Evolutionary conservation across 2,113 vertebrate species (phyloP).

Genomic region (Felis catus): F.catus_Fca126_mat1.0 CM031415.1:184768501-184769000

Average conservation of each 20-base stretch:
- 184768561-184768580: neutral
- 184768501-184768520: neutral
- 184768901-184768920: neutral
- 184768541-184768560: neutral
- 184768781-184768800: neutral
- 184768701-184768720: neutral
- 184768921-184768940: neutral
- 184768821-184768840: neutral
- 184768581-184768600: neutral
- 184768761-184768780: neutral
- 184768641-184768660: neutral
- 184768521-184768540: neutral
- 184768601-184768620: neutral
- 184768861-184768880: neutral
- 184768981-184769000: neutral
- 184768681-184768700: neutral
- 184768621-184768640: neutral
- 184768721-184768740: too few species aligned
- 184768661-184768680: neutral
- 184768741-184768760: neutral
- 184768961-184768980: neutral
- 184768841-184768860: neutral
- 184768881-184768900: neutral
- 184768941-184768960: neutral
- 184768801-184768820: neutral